Conservation (phyloP, 2,888 invertebrate species). For the Altica lythri region DNA sequence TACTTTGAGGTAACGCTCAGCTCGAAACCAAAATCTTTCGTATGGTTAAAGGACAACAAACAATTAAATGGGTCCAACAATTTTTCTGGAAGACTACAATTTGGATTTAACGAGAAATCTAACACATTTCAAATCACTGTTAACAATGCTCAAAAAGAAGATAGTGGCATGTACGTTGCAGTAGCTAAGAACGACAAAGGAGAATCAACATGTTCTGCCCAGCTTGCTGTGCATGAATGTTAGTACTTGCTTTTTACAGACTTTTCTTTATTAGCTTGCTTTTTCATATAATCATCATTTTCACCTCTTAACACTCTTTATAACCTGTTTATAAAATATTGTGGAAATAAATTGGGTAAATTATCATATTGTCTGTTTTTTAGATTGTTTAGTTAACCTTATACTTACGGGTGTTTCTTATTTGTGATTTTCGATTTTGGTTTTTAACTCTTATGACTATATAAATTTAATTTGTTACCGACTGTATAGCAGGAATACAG, state of each 20-base stretch:
- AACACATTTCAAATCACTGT: slow-evolving; percentile 73
- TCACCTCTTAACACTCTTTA: not conserved
- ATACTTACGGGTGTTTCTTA: too few relatives aligned
- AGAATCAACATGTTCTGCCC: slow-evolving; percentile 83
- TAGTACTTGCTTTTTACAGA: slow-evolving; percentile 54
- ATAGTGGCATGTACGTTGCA: slow-evolving; percentile 90
- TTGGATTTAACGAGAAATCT: slow-evolving; percentile 64
- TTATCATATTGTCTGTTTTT: too few relatives aligned
- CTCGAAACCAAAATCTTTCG: slow-evolving; percentile 68
- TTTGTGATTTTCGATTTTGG: too few relatives aligned
- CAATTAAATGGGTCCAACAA: slow-evolving; percentile 73
- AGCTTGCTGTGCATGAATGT: slow-evolving; percentile 85
- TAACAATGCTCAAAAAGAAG: slow-evolving; percentile 73
- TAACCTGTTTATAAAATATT: slow-evolving; percentile 3
- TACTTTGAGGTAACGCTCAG: slow-evolving; percentile 78
- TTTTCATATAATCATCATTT: slow-evolving; percentile 2
- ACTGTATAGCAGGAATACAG: not conserved
- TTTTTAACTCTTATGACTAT: too few relatives aligned
- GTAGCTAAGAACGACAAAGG: slow-evolving; percentile 82
- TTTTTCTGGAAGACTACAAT: slow-evolving; percentile 71
- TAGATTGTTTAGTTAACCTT: too few relatives aligned
- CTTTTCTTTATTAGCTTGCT: slow-evolving; percentile 15
- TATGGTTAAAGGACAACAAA: slow-evolving; percentile 89
- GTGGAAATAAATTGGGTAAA: too few relatives aligned
- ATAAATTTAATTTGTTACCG: too few relatives aligned